Evolutionary conservation across 2,888 invertebrate genomes (phyloP), one percentile per base, ranked within the genome.

Genomic region (Steinernema carpocapsae): DNA sequence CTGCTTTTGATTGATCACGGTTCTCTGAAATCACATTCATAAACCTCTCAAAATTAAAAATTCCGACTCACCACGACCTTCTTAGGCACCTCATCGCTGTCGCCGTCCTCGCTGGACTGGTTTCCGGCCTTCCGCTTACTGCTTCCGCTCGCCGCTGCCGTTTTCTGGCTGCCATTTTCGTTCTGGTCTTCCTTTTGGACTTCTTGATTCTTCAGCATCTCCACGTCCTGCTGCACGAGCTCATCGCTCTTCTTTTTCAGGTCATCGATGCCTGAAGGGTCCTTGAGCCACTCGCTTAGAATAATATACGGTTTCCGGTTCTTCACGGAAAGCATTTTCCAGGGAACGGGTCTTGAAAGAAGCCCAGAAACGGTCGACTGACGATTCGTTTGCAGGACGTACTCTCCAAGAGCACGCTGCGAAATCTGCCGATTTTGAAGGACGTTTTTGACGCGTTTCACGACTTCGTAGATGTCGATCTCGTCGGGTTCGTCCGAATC

Each of bases 261-360:
- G 32, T 64, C 64, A 17, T 64, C 64, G 32, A 64, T 64, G 26
- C 64, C 76, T 51, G 48, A 71, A 26, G 26, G 43, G 70, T 56
- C 32, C 37, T 59, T 42, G 26, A 71, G 74, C 72, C 17, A 52
- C 72, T 42, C 75, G 64, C 46, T 79, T 76, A 75, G 43, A 22
- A 71, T 71, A 22, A 48, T 19, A 26, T 71, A 71, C 4, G 71
- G 71, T 88, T 97, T 97, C 42, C 97, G 91, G 0, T 97, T 97
- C 88, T 97, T 97, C 88, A 96, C 95, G 88, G 95, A 96, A 73
- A 97, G 91, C 95, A 97, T 95, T 88, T 95, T 95, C 97, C 97
- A 97, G 0, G 97, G 97, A 87, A 97, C 97, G 3, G 97, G 97
- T 88, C 97, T 97, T 77, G 96, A 95, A 7, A 99, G 91, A 78